Evolutionary conservation across 2,888 invertebrate species (phyloP).

Genomic region (Chymomyza caudatula): DNA sequence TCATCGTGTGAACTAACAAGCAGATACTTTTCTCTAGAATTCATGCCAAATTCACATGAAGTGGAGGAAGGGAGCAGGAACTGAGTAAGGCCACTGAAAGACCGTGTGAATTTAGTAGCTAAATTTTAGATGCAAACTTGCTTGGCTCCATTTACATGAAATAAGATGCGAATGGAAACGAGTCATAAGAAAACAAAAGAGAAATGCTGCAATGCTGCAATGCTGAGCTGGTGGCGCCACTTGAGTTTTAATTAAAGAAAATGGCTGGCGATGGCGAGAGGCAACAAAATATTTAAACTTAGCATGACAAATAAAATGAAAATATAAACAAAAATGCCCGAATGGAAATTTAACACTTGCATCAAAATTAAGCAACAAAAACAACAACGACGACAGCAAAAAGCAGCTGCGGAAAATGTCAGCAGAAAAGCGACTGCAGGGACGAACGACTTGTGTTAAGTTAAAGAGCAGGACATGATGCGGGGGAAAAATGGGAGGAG

Average conservation of each 20-base stretch:
- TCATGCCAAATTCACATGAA: too few relatives aligned
- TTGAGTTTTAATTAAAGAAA: conserved; percentile 70
- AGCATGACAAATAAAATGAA: conserved; percentile 8
- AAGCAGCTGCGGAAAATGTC: conserved; percentile 58
- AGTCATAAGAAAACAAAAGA: not conserved
- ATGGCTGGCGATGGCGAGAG: conserved; percentile 18
- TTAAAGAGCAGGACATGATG: not conserved
- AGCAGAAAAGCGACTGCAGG: conserved; percentile 30
- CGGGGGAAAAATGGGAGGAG: not conserved
- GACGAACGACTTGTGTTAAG: not conserved
- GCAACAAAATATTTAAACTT: conserved; percentile 56
- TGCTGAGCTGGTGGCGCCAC: conserved; percentile 43
- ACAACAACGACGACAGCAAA: conserved; percentile 27
- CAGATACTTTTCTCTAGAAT: not conserved
- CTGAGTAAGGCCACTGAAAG: not conserved
- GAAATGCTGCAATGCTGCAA: too few relatives aligned
- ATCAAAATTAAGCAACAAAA: conserved; percentile 53
- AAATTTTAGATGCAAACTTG: not conserved
- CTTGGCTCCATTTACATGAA: conserved; percentile 4
- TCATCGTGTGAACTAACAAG: too few relatives aligned
- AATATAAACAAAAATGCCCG: conserved; percentile 64
- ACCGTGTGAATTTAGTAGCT: not conserved
- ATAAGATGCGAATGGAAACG: not conserved
- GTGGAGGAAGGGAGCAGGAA: not conserved
- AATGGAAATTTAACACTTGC: conserved; percentile 70